Evolutionary conservation across 2,888 invertebrate genomes (phyloP), one percentile per base, ranked within the genome.

Genomic region (Drosophila pegasa): DNA sequence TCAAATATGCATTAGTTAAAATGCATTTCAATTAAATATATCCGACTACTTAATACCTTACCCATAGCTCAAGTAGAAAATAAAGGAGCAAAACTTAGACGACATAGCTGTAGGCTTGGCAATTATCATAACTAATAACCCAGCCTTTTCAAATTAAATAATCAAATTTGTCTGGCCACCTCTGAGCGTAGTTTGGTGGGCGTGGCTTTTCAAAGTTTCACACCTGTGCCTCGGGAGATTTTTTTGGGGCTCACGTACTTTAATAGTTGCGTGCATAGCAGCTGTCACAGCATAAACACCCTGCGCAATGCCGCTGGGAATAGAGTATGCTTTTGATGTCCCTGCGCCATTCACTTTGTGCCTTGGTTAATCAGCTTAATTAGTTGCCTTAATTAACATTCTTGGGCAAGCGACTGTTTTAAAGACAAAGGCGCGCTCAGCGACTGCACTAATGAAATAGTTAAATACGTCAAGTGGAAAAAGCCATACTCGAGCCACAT

Each of bases 321-420:
- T 14, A 50, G 40, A 31, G 54, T n/a, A 43, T n/a, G 8, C 27
- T 29, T 62, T 62, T 54, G 37, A 52, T 52, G 37, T 29, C 35
- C 48, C 35, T 27, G 48, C 16, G 33, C 43, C 33, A 41, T 45
- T 41, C 31, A 38, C 37, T 35, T 48, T 62, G 71, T 47, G 47
- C 37, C 45, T 51, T 25, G 35, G 35, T 18, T 35, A 33, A 62
- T 66, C 62, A 33, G 50, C 57, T 65, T 65, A 66, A 65, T 59
- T 73, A 65, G 20, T 22, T 35, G 8, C 8, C 20, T 64, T 60
- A 57, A 73, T 73, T 72, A 72, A 67, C 22, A 10, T 56, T 29
- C 47, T 3, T 31, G 43, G 25, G 12, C 27, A 48, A 37, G 27
- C 14, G 45, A 22, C 29, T 7, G 25, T 18, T 16, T 20, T 29